Evolutionary conservation across 2,113 vertebrate genomes (phyloP), one percentile per base, ranked within the genome.

Genomic region (Oreochromis tanganicae): DNA sequence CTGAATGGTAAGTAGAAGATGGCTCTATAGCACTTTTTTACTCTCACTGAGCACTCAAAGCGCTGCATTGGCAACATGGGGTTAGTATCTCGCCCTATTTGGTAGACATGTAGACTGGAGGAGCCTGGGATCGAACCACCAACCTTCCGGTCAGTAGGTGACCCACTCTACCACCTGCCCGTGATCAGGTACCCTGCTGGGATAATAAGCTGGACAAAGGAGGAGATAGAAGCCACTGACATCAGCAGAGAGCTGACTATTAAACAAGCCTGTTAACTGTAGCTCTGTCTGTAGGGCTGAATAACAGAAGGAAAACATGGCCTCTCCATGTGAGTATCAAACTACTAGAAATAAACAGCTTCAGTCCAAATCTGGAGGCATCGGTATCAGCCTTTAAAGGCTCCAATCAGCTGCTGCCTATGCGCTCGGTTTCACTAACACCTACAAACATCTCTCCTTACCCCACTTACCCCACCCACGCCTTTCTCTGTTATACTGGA

Each of bases 391-490:
- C 63, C 83, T 80, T 84, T 83, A 78, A 86, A 86, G 87, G 84
- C 71, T 57, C 55, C 61, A 87, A 86, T 84, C 87, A 87, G 68
- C 66, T 1, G 6, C 87, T 86, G 85, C 57, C 80, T 43, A n/a
- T 43, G 82, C 2, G 5, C 52, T 82, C 52, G 71, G 43, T 82
- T 75, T 48, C 68, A 27, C 43, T 3, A 57, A 79, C 89, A 50
- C 85, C 78, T 71, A 85, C 84, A 87, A 90, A 89, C 54, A 78
- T 83, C 78, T 89, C 66, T 50, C 83, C 85, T 79, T 82, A 63
- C 61, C 63, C 38, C 27, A 46, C 68, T 52, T 43, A 55, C 41
- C 32, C 21, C 80, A 46, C 85, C 43, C 56, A 50, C 43, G 16
- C 71, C 16, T n/a, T 63, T 24, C 85, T 81, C 66, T 85, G 34